Base-by-base conservation (phyloP, 2,113 vertebrate species). In the Perca fluviatilis region DNA sequence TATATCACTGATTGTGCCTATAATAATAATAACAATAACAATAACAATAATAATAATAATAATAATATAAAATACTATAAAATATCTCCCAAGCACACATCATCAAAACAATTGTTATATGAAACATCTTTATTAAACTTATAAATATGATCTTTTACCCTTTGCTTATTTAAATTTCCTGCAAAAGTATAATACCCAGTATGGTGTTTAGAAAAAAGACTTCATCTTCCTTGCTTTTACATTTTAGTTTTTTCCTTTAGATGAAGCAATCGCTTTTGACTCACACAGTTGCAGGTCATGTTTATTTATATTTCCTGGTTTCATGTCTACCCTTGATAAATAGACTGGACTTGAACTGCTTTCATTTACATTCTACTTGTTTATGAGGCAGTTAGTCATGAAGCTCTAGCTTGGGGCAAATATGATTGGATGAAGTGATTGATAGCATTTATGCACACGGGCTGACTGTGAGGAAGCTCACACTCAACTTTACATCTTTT, bases 371-470 rank as follows among this genome's bases (percentile, higher is more conserved):
- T 78, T 61, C 36, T 51, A 43, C n/a, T 81, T 83, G 76, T 88
- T 90, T 88, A 91, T 73, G 73, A 74, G 70, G 30, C 68, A 54
- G 62, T 87, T 64, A 73, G 76, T 87, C 51, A 70, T 78, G 51
- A 84, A 81, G 50, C 70, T 81, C 40, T 50, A 82, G 75, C 82
- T 80, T 33, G 47, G 36, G 40, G 71, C 51, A 79, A 77, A 80
- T 84, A 77, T 79, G 76, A 89, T 72, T 86, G 72, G 78, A 67
- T 74, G 63, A 62, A n/a, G 63, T 84, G 75, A 89, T 64, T 82
- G 57, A 85, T 83, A 33, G 47, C 57, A 5, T 60, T 56, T 72
- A 7, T 58, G 27, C 23, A 57, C 40, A 74, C 19, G 13, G 62
- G 10, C 33, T 33, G 23, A 56, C 64, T 60, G 51, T 27, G 53